phyloP scores from a whole-genome alignment of 1,140 invertebrate genomes.

The Megalopta genalis region DNA sequence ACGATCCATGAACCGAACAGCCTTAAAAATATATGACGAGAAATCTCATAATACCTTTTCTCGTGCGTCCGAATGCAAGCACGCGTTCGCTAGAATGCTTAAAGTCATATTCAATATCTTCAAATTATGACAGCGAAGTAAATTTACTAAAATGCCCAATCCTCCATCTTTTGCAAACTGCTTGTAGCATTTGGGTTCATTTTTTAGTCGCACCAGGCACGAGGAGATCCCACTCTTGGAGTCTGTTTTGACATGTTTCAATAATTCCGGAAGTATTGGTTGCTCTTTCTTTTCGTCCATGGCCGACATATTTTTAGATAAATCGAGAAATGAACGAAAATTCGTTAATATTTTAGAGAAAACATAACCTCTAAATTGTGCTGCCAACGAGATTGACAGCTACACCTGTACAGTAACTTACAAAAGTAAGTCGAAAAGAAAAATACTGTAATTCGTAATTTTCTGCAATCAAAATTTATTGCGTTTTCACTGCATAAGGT shows the following conservation, averaged over 20 bases:
- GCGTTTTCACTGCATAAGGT: background rate
- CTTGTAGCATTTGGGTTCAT: slow-evolving; percentile 65
- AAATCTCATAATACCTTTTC: slow-evolving; percentile 62
- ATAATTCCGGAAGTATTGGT: slow-evolving; percentile 56
- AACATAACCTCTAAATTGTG: slow-evolving; percentile 67
- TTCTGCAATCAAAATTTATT: background rate
- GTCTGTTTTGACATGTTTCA: slow-evolving; percentile 59
- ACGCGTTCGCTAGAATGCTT: slow-evolving; percentile 72
- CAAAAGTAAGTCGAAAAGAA: slow-evolving; percentile 26
- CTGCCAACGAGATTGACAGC: slow-evolving; percentile 43
- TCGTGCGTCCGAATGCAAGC: slow-evolving; percentile 62
- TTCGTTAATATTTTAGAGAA: slow-evolving; percentile 28
- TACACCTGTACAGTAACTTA: slow-evolving; percentile 28
- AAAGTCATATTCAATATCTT: slow-evolving; percentile 68
- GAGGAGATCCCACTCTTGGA: slow-evolving; percentile 60
- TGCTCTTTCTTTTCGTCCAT: slow-evolving; percentile 52
- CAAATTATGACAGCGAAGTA: slow-evolving; percentile 62
- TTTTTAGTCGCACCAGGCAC: slow-evolving; percentile 66
- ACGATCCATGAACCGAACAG: background rate
- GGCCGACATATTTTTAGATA: slow-evolving; percentile 59
- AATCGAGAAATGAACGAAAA: slow-evolving; percentile 50
- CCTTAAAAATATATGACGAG: background rate
- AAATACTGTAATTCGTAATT: slow-evolving; percentile 3
- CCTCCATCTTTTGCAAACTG: slow-evolving; percentile 59
- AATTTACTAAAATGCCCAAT: slow-evolving; percentile 63